Percentiles rank a stretch among this genome's conserved stretches.
Conservation (phyloP, 2,888 invertebrate species). For the Helleia helle region DNA sequence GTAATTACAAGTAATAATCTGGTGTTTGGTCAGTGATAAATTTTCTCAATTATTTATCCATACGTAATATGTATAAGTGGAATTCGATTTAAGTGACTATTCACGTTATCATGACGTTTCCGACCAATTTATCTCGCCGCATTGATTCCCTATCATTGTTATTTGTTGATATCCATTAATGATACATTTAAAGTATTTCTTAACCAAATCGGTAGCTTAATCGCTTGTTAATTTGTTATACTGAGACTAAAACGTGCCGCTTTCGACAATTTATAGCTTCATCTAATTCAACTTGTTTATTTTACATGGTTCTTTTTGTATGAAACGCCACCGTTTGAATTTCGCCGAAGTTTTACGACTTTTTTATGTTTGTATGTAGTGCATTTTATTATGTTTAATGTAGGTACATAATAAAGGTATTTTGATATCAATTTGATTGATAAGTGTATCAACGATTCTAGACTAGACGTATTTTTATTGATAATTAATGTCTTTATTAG, state of each 20-base stretch:
- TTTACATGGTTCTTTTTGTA: constrained; percentile 37
- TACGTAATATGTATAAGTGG: not conserved
- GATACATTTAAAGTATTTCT: constrained; percentile 43
- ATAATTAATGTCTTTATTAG: too few relatives aligned
- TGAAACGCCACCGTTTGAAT: constrained; percentile 29
- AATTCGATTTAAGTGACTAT: not conserved
- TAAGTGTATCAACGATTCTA: too few relatives aligned
- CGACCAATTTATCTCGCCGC: not conserved
- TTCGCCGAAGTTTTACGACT: constrained; percentile 26
- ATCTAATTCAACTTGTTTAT: constrained; percentile 54
- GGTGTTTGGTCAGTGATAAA: not conserved
- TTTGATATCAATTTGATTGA: too few relatives aligned
- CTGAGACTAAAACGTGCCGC: constrained; percentile 58
- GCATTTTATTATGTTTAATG: too few relatives aligned
- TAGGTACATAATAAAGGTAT: too few relatives aligned
- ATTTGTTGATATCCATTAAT: constrained; percentile 59
- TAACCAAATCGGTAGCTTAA: constrained; percentile 68
- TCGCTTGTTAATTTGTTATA: constrained; percentile 70
- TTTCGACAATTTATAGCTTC: constrained; percentile 61
- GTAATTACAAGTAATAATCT: too few relatives aligned
- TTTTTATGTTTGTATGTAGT: too few relatives aligned
- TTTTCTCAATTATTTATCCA: not conserved
- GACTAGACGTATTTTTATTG: too few relatives aligned
- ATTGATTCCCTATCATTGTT: constrained; percentile 37
- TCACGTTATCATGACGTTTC: not conserved